Percentiles rank a stretch among this genome's conserved stretches.
Conservation (phyloP, 2,888 invertebrate species). For the Campoletis raptor region DNA sequence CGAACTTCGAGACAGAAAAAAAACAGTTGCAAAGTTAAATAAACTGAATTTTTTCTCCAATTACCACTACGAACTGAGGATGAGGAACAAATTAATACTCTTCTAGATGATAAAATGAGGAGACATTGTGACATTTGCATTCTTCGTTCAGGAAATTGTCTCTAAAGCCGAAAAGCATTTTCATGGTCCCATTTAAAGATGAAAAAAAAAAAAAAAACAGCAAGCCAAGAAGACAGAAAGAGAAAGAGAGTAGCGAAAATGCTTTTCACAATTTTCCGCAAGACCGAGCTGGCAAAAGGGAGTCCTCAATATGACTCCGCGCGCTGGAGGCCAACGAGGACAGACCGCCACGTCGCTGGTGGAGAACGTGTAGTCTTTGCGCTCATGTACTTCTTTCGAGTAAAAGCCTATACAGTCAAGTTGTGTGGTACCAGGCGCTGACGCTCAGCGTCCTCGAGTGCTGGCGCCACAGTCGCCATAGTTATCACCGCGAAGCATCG, state of each 20-base stretch:
- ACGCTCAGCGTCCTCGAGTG: conserved; percentile 67
- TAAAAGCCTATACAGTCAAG: conserved; percentile 40
- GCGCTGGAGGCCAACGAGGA: conserved; percentile 67
- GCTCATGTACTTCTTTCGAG: conserved; percentile 43
- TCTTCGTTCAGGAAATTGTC: neutral
- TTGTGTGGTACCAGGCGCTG: conserved; percentile 58
- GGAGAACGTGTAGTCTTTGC: conserved; percentile 71
- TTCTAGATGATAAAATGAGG: too few relatives aligned
- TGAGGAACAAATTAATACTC: neutral
- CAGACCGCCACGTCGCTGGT: conserved; percentile 57
- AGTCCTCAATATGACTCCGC: conserved; percentile 57
- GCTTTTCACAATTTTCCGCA: conserved; percentile 64
- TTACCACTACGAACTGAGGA: neutral
- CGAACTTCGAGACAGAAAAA: neutral
- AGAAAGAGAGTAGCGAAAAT: conserved; percentile 34
- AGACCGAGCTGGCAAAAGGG: conserved; percentile 61
- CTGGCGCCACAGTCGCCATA: conserved; percentile 66
- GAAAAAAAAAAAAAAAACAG: conserved; percentile 15
- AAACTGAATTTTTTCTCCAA: neutral
- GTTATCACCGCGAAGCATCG: conserved; percentile 53
- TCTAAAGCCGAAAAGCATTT: conserved; percentile 71
- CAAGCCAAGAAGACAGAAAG: conserved; percentile 41
- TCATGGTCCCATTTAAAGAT: conserved; percentile 61
- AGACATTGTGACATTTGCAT: neutral
- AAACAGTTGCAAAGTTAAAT: neutral